Base-by-base conservation (phyloP, 1,140 invertebrate genomes). In the Coelopa frigida region DNA sequence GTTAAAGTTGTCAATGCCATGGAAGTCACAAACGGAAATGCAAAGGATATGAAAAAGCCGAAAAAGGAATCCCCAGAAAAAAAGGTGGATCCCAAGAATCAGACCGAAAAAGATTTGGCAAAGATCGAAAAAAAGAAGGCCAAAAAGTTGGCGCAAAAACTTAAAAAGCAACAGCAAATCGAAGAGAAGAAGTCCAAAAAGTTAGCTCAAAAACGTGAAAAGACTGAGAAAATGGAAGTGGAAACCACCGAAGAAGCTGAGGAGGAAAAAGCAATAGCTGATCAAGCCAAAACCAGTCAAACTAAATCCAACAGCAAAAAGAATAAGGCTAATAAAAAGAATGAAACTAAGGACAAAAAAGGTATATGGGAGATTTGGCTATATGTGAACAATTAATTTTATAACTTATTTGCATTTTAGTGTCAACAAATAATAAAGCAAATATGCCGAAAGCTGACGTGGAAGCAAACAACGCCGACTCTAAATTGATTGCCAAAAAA, bases 91-190 rank as follows among this genome's bases (percentile, higher is more conserved):
- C 33, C 49, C n/a, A 55, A 49, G 18, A 42, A 36, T 14, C 12
- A 63, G 20, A 41, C 50, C 1, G 39, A 23, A 0, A 48, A 52
- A 4, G 58, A 63, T 20, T 4, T 57, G 15, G 59, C 57, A 18
- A 61, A 57, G 33, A 65, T 65, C 18, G 52, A 59, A 40, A 65
- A 65, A 33, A 65, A 65, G 44, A 65, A 65, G 18, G 59, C 56
- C 1, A 65, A 65, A n/a, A 65, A 65, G 31, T 45, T 46, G 24
- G 59, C 61, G 6, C 59, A 65, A 26, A 65, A 65, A 24, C 36
- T 61, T 0, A 65, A 60, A 18, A 65, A 60, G 7, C 51, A 57
- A 12, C 32, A 51, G 5, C 50, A 46, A 5, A 63, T 58, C 31
- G 14, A 36, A 15, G 8, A 10, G 15, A 6, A 36, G 18, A 15